Evolutionary conservation across 2,113 vertebrate species (phyloP), one percentile per base, ranked within the genome.

Genomic region (Leptodactylus fuscus): DNA sequence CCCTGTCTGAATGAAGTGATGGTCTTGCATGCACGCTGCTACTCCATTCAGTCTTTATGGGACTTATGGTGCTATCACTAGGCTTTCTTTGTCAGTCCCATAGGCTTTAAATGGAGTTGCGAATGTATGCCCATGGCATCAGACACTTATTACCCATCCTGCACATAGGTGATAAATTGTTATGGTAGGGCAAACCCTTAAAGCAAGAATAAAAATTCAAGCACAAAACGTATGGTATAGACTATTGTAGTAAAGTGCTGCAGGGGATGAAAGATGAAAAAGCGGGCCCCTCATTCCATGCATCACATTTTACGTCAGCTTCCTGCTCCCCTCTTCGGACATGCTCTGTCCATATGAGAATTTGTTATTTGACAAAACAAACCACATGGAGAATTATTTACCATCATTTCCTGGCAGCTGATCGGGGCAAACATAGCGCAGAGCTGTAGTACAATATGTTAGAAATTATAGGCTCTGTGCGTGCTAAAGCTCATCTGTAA

Each of bases 331-430:
- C 24, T 49, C 32, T 18, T 32, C 32, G 46, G 73, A 76, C 46
- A 76, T 76, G 73, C 44, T 29, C 32, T 32, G 24, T 48, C 73
- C 73, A 76, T 76, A 76, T 49, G 73, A 51, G 24, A 32, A 32
- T 49, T 29, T 76, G n/a, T 51, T 76, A 76, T 76, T 75, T 76
- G 10, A 76, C 73, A 49, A 76, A 49, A 51, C 48, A 76, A 49
- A 49, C 73, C 73, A 76, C 73, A 51, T 32, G 16, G 44, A 49
- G 27, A 76, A 49, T 51, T 76, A 76, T 76, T 49, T 76, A 49
- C 73, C 27, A 76, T 49, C 8, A 51, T 76, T 49, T 76, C 73
- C 73, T 76, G 44, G 44, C 73, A 76, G 44, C 73, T 32, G 48
- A 76, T 29, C 73, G 2, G 46, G 24, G 38, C n/a, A 74, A 74